These are phyloP conservation scores for Brienomyrus brachyistius DNA, from an alignment of 2,113 vertebrate genomes.

Conservation along the genomic window DNA sequence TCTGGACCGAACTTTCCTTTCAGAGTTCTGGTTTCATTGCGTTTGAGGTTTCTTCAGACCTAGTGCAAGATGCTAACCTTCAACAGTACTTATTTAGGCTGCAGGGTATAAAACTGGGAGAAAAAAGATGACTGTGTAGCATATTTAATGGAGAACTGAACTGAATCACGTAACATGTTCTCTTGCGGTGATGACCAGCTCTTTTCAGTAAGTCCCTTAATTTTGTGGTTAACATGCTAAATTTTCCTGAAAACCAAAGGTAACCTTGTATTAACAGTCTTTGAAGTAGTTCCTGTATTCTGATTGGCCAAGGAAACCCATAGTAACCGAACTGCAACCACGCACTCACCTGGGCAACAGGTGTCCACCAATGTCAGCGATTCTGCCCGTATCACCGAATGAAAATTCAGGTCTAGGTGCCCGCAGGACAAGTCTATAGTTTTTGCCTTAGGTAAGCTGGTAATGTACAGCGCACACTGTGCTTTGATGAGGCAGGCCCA, in stretches of 20 bases:
- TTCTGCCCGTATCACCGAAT: not conserved
- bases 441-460: not conserved
- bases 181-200: not conserved
- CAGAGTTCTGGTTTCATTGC: not conserved
- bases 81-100: not conserved
- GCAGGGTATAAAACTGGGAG: not conserved
- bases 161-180: not conserved
- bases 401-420: not conserved
- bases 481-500: not conserved
- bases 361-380: not conserved
- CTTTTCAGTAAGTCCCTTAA: not conserved
- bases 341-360: not conserved
- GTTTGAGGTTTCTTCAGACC: not conserved
- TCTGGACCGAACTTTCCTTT: not conserved
- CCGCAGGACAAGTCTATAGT: not conserved
- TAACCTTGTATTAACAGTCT: not conserved
- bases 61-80: not conserved
- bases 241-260: not conserved
- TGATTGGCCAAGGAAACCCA: not conserved
- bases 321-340: not conserved
- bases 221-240: not conserved
- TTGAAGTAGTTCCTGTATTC: not conserved
- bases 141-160: not conserved
- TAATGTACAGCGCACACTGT: not conserved
- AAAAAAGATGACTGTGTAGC: not conserved